Evolutionary conservation across 1,140 invertebrate genomes (phyloP).

Genomic region (Thaumetopoea pityocampa): DNA sequence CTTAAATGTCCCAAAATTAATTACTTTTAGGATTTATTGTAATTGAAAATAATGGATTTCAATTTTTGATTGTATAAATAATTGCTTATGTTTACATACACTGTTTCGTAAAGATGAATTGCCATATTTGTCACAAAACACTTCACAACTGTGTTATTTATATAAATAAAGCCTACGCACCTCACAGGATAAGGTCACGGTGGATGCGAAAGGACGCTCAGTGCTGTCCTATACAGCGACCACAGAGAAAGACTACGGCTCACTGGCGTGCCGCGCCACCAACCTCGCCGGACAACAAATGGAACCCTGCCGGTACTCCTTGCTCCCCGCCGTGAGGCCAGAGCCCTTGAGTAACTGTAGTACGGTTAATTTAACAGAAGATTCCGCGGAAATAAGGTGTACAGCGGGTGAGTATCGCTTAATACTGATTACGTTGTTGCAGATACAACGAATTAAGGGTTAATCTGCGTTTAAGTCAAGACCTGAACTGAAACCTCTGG

Average conservation of each 20-base stretch:
- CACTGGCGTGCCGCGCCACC: conserved; percentile 80
- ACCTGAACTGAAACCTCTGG: too few relatives aligned
- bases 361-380: conserved; percentile 84
- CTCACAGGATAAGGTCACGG: conserved; percentile 46
- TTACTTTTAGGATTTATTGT: too few relatives aligned
- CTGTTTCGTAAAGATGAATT: too few relatives aligned
- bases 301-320: conserved; percentile 82
- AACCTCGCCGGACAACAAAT: conserved; percentile 82
- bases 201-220: conserved; percentile 71
- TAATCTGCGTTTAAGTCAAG: conserved; percentile 1
- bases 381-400: conserved; percentile 80
- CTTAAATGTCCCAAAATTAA: too few relatives aligned
- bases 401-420: conserved; percentile 47
- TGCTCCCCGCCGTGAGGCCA: conserved; percentile 84
- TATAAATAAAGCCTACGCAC: too few relatives aligned
- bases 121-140: too few relatives aligned
- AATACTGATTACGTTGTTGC: not conserved
- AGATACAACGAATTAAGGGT: not conserved
- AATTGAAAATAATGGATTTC: too few relatives aligned
- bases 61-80: too few relatives aligned
- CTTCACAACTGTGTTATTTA: too few relatives aligned
- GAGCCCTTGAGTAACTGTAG: conserved; percentile 87
- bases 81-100: too few relatives aligned
- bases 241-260: conserved; percentile 84
- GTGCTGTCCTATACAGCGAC: conserved; percentile 86